Evolutionary conservation across 2,113 vertebrate species (phyloP).

Genomic region (Oxyruncus cristatus): DNA sequence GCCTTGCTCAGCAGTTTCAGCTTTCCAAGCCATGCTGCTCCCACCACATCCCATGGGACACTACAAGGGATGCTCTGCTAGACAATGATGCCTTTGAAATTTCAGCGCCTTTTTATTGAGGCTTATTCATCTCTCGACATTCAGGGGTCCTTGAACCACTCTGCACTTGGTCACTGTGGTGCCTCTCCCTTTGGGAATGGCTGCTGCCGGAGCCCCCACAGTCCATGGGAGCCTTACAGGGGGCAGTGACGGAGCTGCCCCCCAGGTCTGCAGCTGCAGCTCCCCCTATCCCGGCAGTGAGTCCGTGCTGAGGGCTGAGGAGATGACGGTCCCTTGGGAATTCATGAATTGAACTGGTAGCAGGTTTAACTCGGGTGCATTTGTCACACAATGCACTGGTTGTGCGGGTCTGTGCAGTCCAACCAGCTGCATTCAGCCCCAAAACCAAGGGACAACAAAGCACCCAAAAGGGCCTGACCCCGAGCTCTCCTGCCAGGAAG

Average conservation of each 20-base stretch:
- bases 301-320: neutral
- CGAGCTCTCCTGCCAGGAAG: fast-evolving
- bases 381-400: fast-evolving
- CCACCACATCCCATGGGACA: fast-evolving
- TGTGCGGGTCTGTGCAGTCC: fast-evolving
- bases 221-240: fast-evolving
- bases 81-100: no score
- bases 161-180: fast-evolving
- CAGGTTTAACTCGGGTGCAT: fast-evolving
- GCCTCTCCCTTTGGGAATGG: fast-evolving
- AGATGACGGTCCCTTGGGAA: fast-evolving
- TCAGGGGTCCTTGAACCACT: fast-evolving
- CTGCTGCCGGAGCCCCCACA: neutral
- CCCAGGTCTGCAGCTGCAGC: neutral
- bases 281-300: fast-evolving
- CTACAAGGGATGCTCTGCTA: fast-evolving
- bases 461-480: fast-evolving
- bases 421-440: neutral
- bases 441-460: neutral
- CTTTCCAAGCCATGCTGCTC: neutral
- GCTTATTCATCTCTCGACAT: fast-evolving
- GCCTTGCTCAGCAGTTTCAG: neutral
- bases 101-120: neutral
- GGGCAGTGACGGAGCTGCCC: neutral
- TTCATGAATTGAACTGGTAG: fast-evolving